These are phyloP conservation scores for Phengaris alcon DNA, from an alignment of 2,888 invertebrate genomes.

Conservation along the genomic window DNA sequence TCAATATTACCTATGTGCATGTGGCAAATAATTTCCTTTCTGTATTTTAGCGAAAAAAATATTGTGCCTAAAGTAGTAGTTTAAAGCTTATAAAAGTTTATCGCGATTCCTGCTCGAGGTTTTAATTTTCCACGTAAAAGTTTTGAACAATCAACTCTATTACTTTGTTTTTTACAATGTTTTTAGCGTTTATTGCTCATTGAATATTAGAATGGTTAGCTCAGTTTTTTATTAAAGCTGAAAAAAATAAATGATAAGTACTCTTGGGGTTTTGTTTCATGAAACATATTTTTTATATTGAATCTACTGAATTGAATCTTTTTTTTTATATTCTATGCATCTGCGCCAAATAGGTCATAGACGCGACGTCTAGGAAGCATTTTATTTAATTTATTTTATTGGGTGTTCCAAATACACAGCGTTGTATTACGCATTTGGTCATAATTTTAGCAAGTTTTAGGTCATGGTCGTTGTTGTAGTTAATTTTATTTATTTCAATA, in stretches of 20 bases:
- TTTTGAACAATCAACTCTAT: conserved; percentile 12
- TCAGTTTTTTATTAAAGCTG: too few species aligned
- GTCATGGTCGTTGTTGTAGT: not conserved
- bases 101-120: not conserved
- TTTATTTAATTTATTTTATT: conserved; percentile 18
- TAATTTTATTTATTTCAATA: not conserved
- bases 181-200: not conserved
- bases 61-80: not conserved
- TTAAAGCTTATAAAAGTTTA: not conserved
- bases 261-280: too few species aligned
- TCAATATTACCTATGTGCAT: too few species aligned
- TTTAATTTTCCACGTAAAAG: not conserved
- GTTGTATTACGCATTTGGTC: not conserved
- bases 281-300: too few species aligned
- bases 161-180: not conserved
- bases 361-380: conserved; percentile 29
- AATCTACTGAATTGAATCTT: not conserved
- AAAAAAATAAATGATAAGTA: too few species aligned
- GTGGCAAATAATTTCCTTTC: too few species aligned
- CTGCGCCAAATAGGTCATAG: conserved; percentile 35
- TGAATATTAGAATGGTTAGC: not conserved
- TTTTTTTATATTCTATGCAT: not conserved
- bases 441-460: conserved; percentile 16
- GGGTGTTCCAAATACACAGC: conserved; percentile 31
- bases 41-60: not conserved